Evolutionary conservation across 2,113 vertebrate species (phyloP).

Genomic region (Hippocampus mohnikei): DNA sequence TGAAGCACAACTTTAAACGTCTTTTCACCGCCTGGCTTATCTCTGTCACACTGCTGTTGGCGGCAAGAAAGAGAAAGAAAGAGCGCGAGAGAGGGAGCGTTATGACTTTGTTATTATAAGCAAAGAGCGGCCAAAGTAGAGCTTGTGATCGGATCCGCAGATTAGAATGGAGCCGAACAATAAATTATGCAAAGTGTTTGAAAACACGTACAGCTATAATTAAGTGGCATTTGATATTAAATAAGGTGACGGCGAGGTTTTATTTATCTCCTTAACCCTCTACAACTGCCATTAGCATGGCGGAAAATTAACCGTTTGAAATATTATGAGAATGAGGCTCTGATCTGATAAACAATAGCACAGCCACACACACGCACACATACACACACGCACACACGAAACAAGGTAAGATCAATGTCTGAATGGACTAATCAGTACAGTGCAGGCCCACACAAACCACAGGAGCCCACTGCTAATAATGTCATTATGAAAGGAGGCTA

Average conservation of each 20-base stretch:
- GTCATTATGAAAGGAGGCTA: slow-evolving; percentile 47
- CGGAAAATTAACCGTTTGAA: slow-evolving; percentile 72
- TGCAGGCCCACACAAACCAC: slow-evolving; percentile 54
- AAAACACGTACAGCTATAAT: slow-evolving; percentile 78
- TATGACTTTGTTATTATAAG: slow-evolving; percentile 72
- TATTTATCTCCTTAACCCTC: slow-evolving; percentile 72
- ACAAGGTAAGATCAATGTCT: slow-evolving; percentile 61
- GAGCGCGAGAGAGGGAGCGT: slow-evolving; percentile 54
- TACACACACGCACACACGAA: slow-evolving; percentile 13
- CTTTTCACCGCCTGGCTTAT: slow-evolving; percentile 66
- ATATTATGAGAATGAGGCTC: slow-evolving; percentile 56
- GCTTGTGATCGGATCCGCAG: slow-evolving; percentile 70
- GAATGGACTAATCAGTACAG: slow-evolving; percentile 59
- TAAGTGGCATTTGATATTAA: slow-evolving; percentile 79
- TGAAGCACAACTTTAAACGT: slow-evolving; percentile 61
- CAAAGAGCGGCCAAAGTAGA: slow-evolving; percentile 56
- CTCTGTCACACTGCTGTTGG: slow-evolving; percentile 69
- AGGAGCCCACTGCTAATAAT: slow-evolving; percentile 56
- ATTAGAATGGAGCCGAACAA: slow-evolving; percentile 76
- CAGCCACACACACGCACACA: slow-evolving; percentile 10
- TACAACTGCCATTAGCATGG: slow-evolving; percentile 68
- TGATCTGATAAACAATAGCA: slow-evolving; percentile 52
- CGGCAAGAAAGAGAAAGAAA: slow-evolving; percentile 56
- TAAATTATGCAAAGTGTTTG: slow-evolving; percentile 79
- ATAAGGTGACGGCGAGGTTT: slow-evolving; percentile 69